Conservation (phyloP, 2,888 invertebrate species). For the Chymomyza fuscimana region DNA sequence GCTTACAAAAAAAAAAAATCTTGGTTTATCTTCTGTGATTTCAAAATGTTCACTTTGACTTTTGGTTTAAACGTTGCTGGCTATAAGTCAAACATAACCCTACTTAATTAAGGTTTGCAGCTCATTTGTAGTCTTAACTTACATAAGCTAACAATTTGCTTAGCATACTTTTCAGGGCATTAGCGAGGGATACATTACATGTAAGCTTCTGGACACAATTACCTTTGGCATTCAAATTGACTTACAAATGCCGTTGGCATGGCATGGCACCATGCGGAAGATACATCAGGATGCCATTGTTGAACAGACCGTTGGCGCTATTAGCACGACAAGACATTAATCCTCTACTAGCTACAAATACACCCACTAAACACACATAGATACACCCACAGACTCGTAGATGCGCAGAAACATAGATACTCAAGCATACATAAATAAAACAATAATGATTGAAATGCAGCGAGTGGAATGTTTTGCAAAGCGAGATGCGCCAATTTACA, state of each 20-base stretch:
- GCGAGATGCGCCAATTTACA: conserved; percentile 56
- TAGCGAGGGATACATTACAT: neutral
- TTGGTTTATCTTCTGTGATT: too few relatives aligned
- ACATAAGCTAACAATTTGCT: neutral
- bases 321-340: neutral
- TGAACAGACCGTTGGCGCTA: neutral
- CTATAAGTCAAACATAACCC: too few relatives aligned
- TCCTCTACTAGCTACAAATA: neutral
- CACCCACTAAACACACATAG: neutral
- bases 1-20: too few relatives aligned
- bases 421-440: neutral
- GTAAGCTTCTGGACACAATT: neutral
- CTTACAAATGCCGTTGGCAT: neutral
- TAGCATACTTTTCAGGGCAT: neutral
- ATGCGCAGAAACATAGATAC: neutral
- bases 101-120: neutral
- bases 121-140: neutral
- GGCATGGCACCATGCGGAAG: neutral
- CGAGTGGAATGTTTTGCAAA: conserved; percentile 49
- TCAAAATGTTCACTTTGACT: too few relatives aligned
- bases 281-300: neutral
- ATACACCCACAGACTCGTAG: neutral
- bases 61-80: too few relatives aligned
- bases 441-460: conserved; percentile 63
- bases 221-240: neutral